Conservation (phyloP, 2,888 invertebrate species). For the Caenorhabditis sulstoni region DNA sequence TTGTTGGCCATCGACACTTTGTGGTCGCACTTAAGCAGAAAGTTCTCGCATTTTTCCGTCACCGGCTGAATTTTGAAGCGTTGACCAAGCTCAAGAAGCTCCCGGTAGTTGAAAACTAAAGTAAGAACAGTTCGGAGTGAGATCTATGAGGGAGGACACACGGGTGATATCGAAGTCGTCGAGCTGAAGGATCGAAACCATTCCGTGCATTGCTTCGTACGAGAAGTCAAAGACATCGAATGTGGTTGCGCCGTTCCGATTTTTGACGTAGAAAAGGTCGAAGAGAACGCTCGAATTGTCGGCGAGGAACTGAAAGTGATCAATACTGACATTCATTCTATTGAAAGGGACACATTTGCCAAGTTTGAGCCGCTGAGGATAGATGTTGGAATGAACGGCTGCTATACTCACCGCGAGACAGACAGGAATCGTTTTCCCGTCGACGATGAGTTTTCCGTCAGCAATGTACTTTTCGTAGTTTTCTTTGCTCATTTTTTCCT, state of each 20-base stretch:
- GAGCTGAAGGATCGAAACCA: slow-evolving; percentile 36
- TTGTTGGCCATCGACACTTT: slow-evolving; percentile 25
- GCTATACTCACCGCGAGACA: slow-evolving; percentile 23
- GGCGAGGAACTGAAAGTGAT: slow-evolving; percentile 29
- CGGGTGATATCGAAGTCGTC: slow-evolving; percentile 22
- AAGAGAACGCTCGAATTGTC: slow-evolving; percentile 23
- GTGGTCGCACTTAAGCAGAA: slow-evolving; percentile 21
- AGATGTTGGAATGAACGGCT: no score
- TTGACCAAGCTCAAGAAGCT: slow-evolving; percentile 25
- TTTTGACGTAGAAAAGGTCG: slow-evolving; percentile 21
- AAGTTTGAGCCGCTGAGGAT: no score
- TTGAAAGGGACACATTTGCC: no score
- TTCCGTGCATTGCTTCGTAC: slow-evolving; percentile 29
- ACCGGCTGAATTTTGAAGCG: slow-evolving; percentile 8
- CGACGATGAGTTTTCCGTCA: slow-evolving; percentile 26
- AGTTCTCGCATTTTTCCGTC: slow-evolving; percentile 33
- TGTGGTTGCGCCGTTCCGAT: not conserved
- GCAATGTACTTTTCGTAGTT: slow-evolving; percentile 15
- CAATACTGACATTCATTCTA: not conserved
- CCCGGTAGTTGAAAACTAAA: slow-evolving; percentile 21
- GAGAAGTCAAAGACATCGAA: slow-evolving; percentile 45
- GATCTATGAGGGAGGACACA: not conserved
- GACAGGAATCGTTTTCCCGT: slow-evolving; percentile 14
- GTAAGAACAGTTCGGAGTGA: no score
- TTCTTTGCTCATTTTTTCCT: slow-evolving; percentile 15